Percentiles rank a stretch among this genome's conserved stretches.
Conservation (phyloP, 2,797 vertebrate genomes). For the Poecilia gillii region DNA sequence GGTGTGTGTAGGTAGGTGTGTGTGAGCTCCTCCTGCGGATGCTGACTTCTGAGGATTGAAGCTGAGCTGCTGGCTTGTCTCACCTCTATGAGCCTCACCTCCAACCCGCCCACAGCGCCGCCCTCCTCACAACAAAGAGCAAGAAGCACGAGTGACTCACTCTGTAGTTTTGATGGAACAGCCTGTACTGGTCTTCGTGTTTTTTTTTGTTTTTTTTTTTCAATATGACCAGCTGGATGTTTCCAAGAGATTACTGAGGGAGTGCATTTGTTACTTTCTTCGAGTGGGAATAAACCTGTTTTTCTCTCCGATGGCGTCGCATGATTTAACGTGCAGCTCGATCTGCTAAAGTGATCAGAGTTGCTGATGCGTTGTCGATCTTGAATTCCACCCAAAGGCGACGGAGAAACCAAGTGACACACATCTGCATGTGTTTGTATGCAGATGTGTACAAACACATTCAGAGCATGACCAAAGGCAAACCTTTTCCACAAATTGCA, state of each 20-base stretch:
- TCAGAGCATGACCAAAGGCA: conserved; percentile 1
- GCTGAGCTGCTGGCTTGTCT: conserved; percentile 24
- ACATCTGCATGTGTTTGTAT: neutral
- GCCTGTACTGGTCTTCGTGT: neutral
- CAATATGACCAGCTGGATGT: conserved; percentile 37
- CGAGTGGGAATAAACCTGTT: conserved; percentile 55
- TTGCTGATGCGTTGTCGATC: too few relatives aligned
- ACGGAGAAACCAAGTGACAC: neutral
- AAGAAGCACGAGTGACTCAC: conserved; percentile 46
- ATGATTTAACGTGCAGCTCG: neutral
- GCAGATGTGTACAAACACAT: too few relatives aligned
- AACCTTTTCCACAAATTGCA: neutral
- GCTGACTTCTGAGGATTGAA: conserved; percentile 41
- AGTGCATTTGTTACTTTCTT: conserved; percentile 29
- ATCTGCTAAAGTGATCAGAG: neutral
- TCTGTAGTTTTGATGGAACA: conserved; percentile 31
- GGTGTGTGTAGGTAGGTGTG: conserved; percentile 1
- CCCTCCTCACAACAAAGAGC: conserved; percentile 29
- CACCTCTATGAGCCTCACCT: conserved; percentile 35
- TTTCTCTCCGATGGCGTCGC: conserved; percentile 22
- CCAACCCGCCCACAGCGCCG: conserved; percentile 25
- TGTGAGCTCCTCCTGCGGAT: conserved; percentile 31
- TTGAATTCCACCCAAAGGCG: conserved; percentile 6
- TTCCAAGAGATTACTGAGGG: conserved; percentile 27
- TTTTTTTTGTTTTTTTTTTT: neutral